These are phyloP conservation scores for Eilema depressum DNA, from an alignment of 2,888 invertebrate genomes.

Conservation along the genomic window DNA sequence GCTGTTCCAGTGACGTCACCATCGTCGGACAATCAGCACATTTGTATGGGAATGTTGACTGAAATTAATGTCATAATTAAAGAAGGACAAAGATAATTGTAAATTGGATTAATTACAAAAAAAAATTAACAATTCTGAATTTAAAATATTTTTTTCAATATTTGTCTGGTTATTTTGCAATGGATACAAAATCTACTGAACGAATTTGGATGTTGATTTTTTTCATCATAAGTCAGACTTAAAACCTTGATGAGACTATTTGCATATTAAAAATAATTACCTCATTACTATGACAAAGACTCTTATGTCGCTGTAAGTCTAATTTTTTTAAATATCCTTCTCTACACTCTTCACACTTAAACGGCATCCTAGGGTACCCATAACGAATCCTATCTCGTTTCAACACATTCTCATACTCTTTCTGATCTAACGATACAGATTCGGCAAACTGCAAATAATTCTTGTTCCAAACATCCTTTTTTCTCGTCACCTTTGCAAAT, in stretches of 20 bases:
- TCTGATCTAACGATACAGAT: slow-evolving; percentile 42
- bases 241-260: background rate
- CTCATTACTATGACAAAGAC: slow-evolving; percentile 53
- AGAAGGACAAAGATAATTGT: background rate
- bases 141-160: too few relatives aligned
- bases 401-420: slow-evolving; percentile 48
- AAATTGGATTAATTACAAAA: too few relatives aligned
- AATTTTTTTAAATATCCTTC: slow-evolving; percentile 44
- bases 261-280: slow-evolving; percentile 41
- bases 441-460: slow-evolving; percentile 31
- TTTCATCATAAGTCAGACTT: too few relatives aligned
- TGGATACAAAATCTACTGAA: too few relatives aligned
- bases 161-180: too few relatives aligned
- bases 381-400: slow-evolving; percentile 32
- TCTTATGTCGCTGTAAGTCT: slow-evolving; percentile 57
- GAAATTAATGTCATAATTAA: background rate
- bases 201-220: too few relatives aligned
- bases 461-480: background rate
- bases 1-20: slow-evolving; percentile 13
- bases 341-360: slow-evolving; percentile 37
- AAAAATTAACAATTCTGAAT: too few relatives aligned
- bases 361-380: background rate
- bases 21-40: slow-evolving; percentile 27
- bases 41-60: slow-evolving; percentile 29
- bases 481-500: slow-evolving; percentile 19